Evolutionary conservation across 1,140 invertebrate genomes (phyloP).

Genomic region (Danaus melanippus): DNA sequence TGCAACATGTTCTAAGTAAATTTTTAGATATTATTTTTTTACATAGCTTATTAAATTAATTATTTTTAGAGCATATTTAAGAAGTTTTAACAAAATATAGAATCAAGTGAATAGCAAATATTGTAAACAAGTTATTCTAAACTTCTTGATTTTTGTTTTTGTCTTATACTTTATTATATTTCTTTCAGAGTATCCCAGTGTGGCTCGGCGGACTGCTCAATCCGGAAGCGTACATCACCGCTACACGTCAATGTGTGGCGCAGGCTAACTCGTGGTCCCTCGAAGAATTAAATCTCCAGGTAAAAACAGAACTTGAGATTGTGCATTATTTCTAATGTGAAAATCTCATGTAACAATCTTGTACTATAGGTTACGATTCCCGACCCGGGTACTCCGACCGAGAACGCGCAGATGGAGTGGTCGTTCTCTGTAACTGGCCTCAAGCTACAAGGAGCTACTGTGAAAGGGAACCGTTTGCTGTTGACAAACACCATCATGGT

Average conservation of each 20-base stretch:
- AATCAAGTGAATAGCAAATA: no score
- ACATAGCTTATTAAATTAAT: no score
- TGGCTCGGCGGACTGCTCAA: constrained; percentile 98
- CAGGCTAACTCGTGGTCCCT: constrained; percentile 94
- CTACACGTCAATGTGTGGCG: constrained; percentile 96
- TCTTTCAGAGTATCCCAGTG: constrained; percentile 85
- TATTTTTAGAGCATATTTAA: no score
- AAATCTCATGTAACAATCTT: constrained; percentile 1
- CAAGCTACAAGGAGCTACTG: constrained; percentile 95
- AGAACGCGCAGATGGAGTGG: constrained; percentile 78
- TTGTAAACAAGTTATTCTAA: no score
- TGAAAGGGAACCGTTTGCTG: constrained; percentile 90
- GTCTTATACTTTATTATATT: no score
- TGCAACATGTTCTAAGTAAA: neutral
- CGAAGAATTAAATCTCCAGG: constrained; percentile 95
- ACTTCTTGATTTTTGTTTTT: no score
- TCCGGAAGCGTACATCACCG: constrained; percentile 99
- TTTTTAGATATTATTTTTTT: neutral
- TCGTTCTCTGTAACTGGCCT: constrained; percentile 89
- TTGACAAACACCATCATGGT: constrained; percentile 96
- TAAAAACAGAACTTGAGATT: constrained; percentile 45
- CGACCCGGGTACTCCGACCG: constrained; percentile 71
- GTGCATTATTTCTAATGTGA: constrained; percentile 1
- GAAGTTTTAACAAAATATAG: no score
- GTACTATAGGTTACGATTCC: constrained; percentile 73